Percentiles rank a stretch among this genome's conserved stretches.
phyloP scores from a whole-genome alignment of 2,797 vertebrate genomes.

The Pantherophis vulpinus region DNA sequence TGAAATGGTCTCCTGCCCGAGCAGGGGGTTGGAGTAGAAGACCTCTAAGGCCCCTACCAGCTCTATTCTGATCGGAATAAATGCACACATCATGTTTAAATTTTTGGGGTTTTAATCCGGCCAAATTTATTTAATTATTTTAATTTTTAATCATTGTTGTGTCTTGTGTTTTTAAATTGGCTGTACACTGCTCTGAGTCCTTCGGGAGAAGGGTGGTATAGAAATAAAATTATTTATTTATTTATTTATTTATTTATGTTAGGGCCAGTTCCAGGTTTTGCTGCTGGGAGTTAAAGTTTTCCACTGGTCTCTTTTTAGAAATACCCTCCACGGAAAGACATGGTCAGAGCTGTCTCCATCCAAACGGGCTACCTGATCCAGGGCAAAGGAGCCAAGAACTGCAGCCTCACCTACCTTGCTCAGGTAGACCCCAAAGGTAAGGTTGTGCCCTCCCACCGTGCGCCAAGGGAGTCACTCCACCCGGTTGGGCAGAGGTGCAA shows the following conservation, averaged over 20 bases:
- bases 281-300: not conserved
- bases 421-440: slow-evolving; percentile 94
- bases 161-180: too few relatives aligned
- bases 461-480: too few relatives aligned
- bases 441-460: slow-evolving; percentile 25
- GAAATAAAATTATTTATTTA: too few relatives aligned
- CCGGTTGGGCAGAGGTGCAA: too few relatives aligned
- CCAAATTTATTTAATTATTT: too few relatives aligned
- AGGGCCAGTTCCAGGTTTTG: not conserved
- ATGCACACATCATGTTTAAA: too few relatives aligned
- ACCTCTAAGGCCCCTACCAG: not conserved
- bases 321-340: slow-evolving; percentile 90
- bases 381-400: slow-evolving; percentile 80
- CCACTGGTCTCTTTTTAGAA: slow-evolving; percentile 73
- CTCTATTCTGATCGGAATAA: not conserved
- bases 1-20: not conserved
- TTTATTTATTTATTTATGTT: too few relatives aligned
- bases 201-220: too few relatives aligned
- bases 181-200: too few relatives aligned
- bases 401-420: slow-evolving; percentile 89
- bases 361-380: slow-evolving; percentile 94
- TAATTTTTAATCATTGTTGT: too few relatives aligned
- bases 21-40: not conserved
- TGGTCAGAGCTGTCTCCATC: slow-evolving; percentile 91
- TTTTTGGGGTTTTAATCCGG: too few relatives aligned